Evolutionary conservation across 2,888 invertebrate genomes (phyloP).

Genomic region (Pheosia tremula): DNA sequence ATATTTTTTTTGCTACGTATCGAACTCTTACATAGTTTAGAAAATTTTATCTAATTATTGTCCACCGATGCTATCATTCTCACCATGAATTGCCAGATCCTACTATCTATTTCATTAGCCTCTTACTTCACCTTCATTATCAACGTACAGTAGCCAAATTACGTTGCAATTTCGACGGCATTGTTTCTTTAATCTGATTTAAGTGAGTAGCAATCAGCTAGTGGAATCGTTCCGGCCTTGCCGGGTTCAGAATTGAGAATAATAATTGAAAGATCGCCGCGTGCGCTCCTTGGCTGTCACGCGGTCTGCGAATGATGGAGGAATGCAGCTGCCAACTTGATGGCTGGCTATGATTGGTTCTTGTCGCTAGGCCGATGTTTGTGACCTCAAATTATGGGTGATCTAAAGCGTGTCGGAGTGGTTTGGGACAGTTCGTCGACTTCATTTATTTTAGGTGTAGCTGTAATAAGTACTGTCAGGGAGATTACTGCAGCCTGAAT

Average conservation of each 20-base stretch:
- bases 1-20: too few relatives aligned
- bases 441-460: too few relatives aligned
- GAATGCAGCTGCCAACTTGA: conserved; percentile 48
- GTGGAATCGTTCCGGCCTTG: conserved; percentile 65
- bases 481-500: too few relatives aligned
- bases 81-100: conserved; percentile 23
- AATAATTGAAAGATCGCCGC: conserved; percentile 72
- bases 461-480: too few relatives aligned
- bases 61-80: conserved; percentile 17
- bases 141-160: conserved; percentile 42
- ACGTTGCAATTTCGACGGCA: conserved; percentile 43
- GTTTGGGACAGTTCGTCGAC: too few relatives aligned
- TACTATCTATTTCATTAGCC: conserved; percentile 30
- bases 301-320: conserved; percentile 57
- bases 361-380: conserved; percentile 29
- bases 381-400: not conserved
- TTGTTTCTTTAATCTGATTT: conserved; percentile 58
- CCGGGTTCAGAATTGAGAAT: conserved; percentile 67
- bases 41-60: not conserved
- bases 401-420: not conserved
- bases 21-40: too few relatives aligned
- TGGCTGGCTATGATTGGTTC: conserved; percentile 44
- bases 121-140: conserved; percentile 34
- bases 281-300: conserved; percentile 67
- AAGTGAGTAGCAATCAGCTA: conserved; percentile 55